phyloP scores from a whole-genome alignment of 2,797 vertebrate genomes.

The Centropyge bicolor region DNA sequence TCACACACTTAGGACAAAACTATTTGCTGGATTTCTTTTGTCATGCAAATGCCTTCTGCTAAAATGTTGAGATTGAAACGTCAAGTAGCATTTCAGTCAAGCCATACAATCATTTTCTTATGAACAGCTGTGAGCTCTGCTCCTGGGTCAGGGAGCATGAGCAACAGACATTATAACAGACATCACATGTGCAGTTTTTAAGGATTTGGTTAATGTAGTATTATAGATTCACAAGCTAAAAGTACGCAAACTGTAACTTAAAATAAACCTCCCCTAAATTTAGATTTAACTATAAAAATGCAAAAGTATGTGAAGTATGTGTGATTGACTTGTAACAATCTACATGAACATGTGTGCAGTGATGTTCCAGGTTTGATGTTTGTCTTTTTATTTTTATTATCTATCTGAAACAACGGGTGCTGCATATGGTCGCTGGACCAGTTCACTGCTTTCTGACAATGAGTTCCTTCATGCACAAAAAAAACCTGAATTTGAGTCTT shows the following conservation, averaged over 20 bases:
- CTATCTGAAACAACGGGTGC: conserved; percentile 54
- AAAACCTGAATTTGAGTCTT: not conserved
- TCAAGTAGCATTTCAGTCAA: conserved; percentile 6
- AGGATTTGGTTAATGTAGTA: not conserved
- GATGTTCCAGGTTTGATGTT: conserved; percentile 5
- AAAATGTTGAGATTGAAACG: conserved; percentile 5
- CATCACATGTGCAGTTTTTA: not conserved
- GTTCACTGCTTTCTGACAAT: conserved; percentile 30
- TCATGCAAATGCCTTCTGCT: not conserved
- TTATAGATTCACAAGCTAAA: not conserved
- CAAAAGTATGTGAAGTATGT: not conserved
- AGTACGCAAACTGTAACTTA: not conserved
- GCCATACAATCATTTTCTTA: conserved; percentile 1
- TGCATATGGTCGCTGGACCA: conserved; percentile 41
- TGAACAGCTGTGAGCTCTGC: conserved; percentile 10
- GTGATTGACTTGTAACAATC: not conserved
- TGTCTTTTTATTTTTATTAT: conserved; percentile 2
- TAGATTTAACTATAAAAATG: not conserved
- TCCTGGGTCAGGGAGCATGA: conserved; percentile 19
- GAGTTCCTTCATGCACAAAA: not conserved
- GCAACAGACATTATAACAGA: not conserved
- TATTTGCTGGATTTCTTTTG: conserved; percentile 15
- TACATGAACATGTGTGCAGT: not conserved
- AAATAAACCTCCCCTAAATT: not conserved
- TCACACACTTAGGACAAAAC: not conserved